phyloP scores from a whole-genome alignment of 2,888 invertebrate genomes.

The Ametastegia equiseti region DNA sequence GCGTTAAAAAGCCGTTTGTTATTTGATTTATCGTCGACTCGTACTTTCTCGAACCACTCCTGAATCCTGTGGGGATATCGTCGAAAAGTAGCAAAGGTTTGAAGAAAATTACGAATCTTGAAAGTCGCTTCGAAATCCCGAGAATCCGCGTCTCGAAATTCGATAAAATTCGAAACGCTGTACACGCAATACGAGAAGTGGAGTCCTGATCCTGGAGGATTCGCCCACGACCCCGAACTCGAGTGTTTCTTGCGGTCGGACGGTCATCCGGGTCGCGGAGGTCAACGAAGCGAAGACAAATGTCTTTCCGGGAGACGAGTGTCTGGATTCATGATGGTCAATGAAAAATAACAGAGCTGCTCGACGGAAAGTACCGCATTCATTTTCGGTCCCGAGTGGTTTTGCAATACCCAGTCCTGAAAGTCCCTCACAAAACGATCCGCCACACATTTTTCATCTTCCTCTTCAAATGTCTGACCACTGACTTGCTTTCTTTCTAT shows the following conservation, averaged over 20 bases:
- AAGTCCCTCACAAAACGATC: constrained; percentile 14
- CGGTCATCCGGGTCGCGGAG: constrained; percentile 40
- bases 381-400: not conserved
- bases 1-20: constrained; percentile 27
- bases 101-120: not conserved
- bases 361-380: constrained; percentile 27
- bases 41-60: too few relatives aligned
- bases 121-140: not conserved
- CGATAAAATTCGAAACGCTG: not conserved
- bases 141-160: not conserved
- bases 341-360: constrained; percentile 42
- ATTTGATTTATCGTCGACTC: not conserved
- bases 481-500: not conserved
- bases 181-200: not conserved
- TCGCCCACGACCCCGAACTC: constrained; percentile 30
- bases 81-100: not conserved
- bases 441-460: not conserved
- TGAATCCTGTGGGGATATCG: not conserved
- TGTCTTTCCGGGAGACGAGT: constrained; percentile 24
- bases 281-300: constrained; percentile 43
- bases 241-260: constrained; percentile 40
- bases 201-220: not conserved
- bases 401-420: not conserved
- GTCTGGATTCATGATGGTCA: constrained; percentile 43
- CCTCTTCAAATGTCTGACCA: not conserved